These are phyloP conservation scores for Prosopocoilus inquinatus DNA, from an alignment of 2,888 invertebrate species.

Conservation along the genomic window DNA sequence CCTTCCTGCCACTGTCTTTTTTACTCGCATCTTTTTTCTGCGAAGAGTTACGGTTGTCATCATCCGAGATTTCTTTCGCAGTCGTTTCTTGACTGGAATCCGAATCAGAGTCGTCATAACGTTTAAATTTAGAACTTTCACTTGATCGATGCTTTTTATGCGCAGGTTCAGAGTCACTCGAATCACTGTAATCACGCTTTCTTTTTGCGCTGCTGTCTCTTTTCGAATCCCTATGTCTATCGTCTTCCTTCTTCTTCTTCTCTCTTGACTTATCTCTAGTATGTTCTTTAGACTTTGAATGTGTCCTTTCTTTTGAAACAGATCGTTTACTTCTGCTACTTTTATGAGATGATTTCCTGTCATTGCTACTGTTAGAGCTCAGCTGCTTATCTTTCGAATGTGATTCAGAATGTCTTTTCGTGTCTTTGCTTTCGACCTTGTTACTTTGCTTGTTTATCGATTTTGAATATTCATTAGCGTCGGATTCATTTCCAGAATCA, in stretches of 20 bases:
- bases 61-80: too few relatives aligned
- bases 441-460: too few relatives aligned
- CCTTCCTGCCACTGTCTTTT: too few relatives aligned
- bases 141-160: slow-evolving; percentile 10
- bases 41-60: too few relatives aligned
- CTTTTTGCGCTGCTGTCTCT: not conserved
- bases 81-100: too few relatives aligned
- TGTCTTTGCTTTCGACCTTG: too few relatives aligned
- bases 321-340: not conserved
- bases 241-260: slow-evolving; percentile 4
- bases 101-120: too few relatives aligned
- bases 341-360: slow-evolving; percentile 1
- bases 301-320: not conserved
- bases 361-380: not conserved
- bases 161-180: not conserved
- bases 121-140: slow-evolving; percentile 6
- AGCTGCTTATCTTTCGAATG: slow-evolving; percentile 1
- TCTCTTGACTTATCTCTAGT: not conserved
- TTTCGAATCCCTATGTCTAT: slow-evolving; percentile 5
- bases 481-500: too few relatives aligned
- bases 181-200: not conserved
- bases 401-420: not conserved
- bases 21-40: too few relatives aligned
- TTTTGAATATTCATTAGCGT: too few relatives aligned
- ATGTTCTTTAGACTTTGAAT: not conserved